Base-by-base conservation (phyloP, 2,888 invertebrate species). In the Lasius platythorax region DNA sequence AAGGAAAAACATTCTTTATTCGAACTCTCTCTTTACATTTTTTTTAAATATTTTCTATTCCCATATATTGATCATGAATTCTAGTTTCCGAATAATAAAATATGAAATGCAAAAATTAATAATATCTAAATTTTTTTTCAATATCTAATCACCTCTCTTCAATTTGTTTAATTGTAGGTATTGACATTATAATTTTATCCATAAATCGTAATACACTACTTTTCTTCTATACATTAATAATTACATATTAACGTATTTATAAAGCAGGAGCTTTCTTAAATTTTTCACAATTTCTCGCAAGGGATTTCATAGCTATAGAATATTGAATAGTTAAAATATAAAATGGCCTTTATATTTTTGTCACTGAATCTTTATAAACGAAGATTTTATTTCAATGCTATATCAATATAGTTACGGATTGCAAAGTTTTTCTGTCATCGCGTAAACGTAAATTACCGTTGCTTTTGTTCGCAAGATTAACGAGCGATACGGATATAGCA, bases 401-500 rank as follows among this genome's bases (percentile, higher is more conserved):
- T 15, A 2, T 43, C 15, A 56, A 43, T 46, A 43, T 23, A 58
- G n/a, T 30, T 58, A 33, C 18, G 33, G 3, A 46, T 18, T 40
- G 53, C 3, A 12, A 50, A 12, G 18, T 79, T 56, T 15, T 56
- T 5, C n/a, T 43, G 33, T 53, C 6, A 3, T 67, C 43, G 58
- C 12, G 30, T 30, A 56, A 67, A n/a, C 56, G 18, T 78, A 58
- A 79, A 79, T 58, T 72, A 72, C 4, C 2, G 15, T 68, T n/a
- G n/a, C 28, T 12, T 61, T 18, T 46, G 18, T 43, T 61, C 9
- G 73, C 33, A 18, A 61, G 61, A 18, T 81, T 46, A 61, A 73
- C 61, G 37, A 81, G 73, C 73, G 28, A 58, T 58, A 37, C 30
- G 40, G 12, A 50, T 64, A 28, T 15, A 63, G 18, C 37, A 30